Evolutionary conservation across 2,888 invertebrate species (phyloP).

Genomic region (Cheilosia vernalis): DNA sequence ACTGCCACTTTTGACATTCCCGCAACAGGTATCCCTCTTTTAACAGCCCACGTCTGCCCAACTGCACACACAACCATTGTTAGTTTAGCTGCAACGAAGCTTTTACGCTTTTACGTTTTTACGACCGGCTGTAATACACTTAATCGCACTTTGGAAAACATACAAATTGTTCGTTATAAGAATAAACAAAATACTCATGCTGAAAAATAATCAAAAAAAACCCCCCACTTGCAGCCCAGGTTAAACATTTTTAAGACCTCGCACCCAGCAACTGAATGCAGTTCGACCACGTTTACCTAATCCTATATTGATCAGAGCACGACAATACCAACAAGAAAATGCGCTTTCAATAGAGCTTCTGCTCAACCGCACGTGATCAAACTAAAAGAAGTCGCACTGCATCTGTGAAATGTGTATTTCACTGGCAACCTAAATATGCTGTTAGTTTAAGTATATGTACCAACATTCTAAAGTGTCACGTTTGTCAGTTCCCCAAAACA

Average conservation of each 20-base stretch:
- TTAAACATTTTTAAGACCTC: conserved; percentile 6
- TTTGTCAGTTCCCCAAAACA: too few relatives aligned
- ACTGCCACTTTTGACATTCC: too few relatives aligned
- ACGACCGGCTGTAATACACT: conserved; percentile 29
- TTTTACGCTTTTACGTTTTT: too few relatives aligned
- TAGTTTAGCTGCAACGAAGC: conserved; percentile 37
- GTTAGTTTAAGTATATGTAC: conserved; percentile 8
- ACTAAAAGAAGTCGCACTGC: conserved; percentile 22
- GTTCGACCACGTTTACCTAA: conserved; percentile 34
- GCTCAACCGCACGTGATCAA: conserved; percentile 27
- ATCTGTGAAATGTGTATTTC: neutral
- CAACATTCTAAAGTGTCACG: too few relatives aligned
- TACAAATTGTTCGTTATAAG: neutral
- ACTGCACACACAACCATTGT: conserved; percentile 20
- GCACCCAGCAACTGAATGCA: conserved; percentile 4
- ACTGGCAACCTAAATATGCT: conserved; percentile 15
- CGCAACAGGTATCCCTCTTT: neutral
- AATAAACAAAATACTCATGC: too few relatives aligned
- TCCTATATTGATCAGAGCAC: conserved; percentile 27
- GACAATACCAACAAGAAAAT: conserved; percentile 15
- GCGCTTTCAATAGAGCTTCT: neutral
- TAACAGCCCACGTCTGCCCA: conserved; percentile 6
- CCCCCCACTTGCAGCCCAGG: conserved; percentile 8
- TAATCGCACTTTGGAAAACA: conserved; percentile 9
- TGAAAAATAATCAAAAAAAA: too few relatives aligned